phyloP scores from a whole-genome alignment of 1,140 invertebrate genomes.

The Melipona quadrifasciata region DNA sequence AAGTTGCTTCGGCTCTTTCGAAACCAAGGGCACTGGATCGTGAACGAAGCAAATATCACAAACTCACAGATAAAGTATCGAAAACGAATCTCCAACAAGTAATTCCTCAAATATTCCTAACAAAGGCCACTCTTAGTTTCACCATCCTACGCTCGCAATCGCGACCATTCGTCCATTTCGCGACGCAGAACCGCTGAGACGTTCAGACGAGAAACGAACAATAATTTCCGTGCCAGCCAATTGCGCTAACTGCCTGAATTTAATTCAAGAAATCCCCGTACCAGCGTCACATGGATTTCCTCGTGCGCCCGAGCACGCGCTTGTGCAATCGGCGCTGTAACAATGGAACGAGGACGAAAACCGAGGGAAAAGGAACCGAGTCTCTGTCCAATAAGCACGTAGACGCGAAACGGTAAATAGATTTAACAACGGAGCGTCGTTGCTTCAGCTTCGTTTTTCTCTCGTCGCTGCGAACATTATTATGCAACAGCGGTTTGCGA shows the following conservation, averaged over 20 bases:
- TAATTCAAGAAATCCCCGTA: constrained; percentile 60
- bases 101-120: too few species aligned
- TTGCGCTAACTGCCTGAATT: constrained; percentile 50
- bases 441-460: constrained; percentile 14
- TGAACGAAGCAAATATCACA: constrained; percentile 39
- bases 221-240: constrained; percentile 44
- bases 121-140: constrained; percentile 1
- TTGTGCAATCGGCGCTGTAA: constrained; percentile 57
- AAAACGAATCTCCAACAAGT: neutral
- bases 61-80: neutral
- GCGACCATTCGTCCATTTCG: neutral
- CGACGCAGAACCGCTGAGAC: neutral
- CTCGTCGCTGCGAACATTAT: constrained; percentile 30
- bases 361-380: constrained; percentile 11
- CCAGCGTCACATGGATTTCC: constrained; percentile 41
- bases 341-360: constrained; percentile 52
- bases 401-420: constrained; percentile 35
- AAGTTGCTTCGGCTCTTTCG: constrained; percentile 34
- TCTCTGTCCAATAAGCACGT: constrained; percentile 34
- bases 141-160: neutral
- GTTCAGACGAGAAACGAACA: neutral
- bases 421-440: constrained; percentile 16
- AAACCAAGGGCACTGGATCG: constrained; percentile 47
- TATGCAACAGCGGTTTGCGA: constrained; percentile 45
- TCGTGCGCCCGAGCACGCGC: constrained; percentile 3